phyloP scores from a whole-genome alignment of 2,797 vertebrate genomes.

The Scolopax rusticola region DNA sequence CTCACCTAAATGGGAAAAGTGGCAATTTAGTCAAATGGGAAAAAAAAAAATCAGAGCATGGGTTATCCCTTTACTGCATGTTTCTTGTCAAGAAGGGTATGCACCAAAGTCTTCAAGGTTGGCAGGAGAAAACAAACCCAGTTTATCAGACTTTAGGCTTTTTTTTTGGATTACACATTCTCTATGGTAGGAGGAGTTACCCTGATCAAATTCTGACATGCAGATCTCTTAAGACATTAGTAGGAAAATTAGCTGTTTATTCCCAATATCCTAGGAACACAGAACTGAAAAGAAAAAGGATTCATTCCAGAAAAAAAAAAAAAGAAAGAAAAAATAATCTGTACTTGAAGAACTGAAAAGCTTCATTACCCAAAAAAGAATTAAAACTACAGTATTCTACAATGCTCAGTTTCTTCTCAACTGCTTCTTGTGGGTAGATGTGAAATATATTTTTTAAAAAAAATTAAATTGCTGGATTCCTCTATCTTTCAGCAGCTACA shows the following conservation, averaged over 20 bases:
- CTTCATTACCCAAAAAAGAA: background rate
- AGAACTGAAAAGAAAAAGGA: background rate
- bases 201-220: background rate
- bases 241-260: background rate
- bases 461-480: background rate
- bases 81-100: background rate
- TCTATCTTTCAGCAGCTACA: background rate
- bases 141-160: background rate
- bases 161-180: background rate
- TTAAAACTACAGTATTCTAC: background rate
- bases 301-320: background rate
- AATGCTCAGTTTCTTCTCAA: background rate
- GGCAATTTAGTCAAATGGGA: background rate
- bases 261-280: background rate
- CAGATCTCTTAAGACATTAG: background rate
- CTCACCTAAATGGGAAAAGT: background rate
- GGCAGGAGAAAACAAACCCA: rapidly evolving
- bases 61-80: too few species aligned
- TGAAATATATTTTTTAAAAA: background rate
- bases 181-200: background rate
- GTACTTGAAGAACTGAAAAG: background rate
- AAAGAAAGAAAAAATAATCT: background rate
- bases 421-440: background rate
- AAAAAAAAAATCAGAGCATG: background rate
- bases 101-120: background rate